Conservation (phyloP, 2,888 invertebrate genomes). For the Acrocyrtus sp. region DNA sequence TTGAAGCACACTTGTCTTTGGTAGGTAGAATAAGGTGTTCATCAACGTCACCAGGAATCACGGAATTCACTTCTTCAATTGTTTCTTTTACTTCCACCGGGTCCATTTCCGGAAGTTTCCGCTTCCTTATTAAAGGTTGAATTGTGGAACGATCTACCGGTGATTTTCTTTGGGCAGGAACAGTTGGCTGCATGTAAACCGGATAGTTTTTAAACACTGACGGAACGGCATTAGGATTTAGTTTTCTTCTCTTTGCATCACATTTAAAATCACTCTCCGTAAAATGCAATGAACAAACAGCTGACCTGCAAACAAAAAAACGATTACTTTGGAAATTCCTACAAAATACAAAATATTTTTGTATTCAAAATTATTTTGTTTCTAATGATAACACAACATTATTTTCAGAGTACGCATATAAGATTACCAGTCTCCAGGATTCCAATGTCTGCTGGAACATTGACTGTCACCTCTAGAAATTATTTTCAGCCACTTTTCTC, state of each 20-base stretch:
- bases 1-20: no score
- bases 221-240: slow-evolving; percentile 13
- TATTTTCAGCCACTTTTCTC: slow-evolving; percentile 4
- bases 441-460: not conserved
- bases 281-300: slow-evolving; percentile 20
- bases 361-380: no score
- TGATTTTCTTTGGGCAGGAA: not conserved
- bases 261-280: not conserved
- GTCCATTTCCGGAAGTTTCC: no score
- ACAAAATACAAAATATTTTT: not conserved
- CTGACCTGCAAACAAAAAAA: not conserved
- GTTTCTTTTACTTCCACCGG: no score
- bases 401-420: not conserved
- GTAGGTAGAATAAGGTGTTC: no score
- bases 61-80: no score
- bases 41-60: no score
- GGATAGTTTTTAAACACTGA: slow-evolving; percentile 19
- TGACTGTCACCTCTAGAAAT: slow-evolving; percentile 2
- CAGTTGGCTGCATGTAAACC: not conserved
- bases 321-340: not conserved
- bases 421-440: slow-evolving; percentile 2
- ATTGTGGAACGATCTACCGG: not conserved
- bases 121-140: no score
- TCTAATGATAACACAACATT: no score
- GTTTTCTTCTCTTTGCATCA: not conserved